Conservation (phyloP, 2,113 vertebrate genomes). For the Psittacara wagleri region DNA sequence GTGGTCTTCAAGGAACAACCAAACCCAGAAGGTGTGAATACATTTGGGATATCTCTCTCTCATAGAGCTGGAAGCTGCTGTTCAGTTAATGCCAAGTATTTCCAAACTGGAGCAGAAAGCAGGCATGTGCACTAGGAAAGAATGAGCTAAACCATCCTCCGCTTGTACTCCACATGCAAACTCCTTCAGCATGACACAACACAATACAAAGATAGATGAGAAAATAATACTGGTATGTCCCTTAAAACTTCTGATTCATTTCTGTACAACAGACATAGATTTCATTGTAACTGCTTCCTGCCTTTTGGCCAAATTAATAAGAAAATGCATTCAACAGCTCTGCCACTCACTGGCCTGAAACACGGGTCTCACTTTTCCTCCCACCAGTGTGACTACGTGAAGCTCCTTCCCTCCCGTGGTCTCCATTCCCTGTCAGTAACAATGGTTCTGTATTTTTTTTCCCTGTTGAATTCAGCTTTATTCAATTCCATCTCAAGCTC, state of each 20-base stretch:
- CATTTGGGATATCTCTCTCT: not conserved
- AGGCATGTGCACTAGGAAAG: not conserved
- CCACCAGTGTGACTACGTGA: rapidly evolving
- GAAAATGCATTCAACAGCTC: too few relatives aligned
- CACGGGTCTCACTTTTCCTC: not conserved
- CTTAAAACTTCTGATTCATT: not conserved
- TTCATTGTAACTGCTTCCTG: not conserved
- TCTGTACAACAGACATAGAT: not conserved
- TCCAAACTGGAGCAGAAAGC: not conserved
- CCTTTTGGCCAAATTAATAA: not conserved
- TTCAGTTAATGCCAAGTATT: not conserved
- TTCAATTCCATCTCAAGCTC: not conserved
- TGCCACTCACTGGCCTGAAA: not conserved
- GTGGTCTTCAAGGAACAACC: not conserved
- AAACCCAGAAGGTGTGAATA: not conserved
- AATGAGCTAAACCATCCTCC: not conserved
- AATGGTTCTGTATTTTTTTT: not conserved
- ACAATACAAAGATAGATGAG: not conserved
- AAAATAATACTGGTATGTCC: not conserved
- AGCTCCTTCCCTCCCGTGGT: not conserved
- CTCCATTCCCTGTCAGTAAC: too few relatives aligned
- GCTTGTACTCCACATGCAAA: not conserved
- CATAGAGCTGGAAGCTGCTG: not conserved
- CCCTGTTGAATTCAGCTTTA: not conserved
- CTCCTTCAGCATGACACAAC: not conserved